Evolutionary conservation across 2,113 vertebrate genomes (phyloP).

Genomic region (Holacanthus passer): DNA sequence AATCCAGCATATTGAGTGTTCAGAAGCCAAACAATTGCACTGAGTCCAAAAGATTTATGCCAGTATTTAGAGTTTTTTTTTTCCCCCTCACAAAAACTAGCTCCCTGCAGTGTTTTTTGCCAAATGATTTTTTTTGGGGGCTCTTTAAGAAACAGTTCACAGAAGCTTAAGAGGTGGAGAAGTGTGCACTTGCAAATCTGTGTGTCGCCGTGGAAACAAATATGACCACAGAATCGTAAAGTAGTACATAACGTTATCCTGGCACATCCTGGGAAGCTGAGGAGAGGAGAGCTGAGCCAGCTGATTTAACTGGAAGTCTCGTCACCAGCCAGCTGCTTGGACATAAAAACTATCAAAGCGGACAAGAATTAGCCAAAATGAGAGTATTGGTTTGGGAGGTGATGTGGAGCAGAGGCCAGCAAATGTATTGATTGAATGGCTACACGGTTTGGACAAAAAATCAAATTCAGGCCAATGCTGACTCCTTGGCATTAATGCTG

Average conservation of each 20-base stretch:
- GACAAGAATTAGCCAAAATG: neutral
- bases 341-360: neutral
- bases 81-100: neutral
- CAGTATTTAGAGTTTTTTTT: neutral
- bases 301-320: neutral
- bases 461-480: neutral
- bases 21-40: neutral
- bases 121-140: neutral
- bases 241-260: neutral
- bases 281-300: neutral
- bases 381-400: neutral
- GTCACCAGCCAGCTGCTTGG: neutral
- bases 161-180: neutral
- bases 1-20: slow-evolving; percentile 22
- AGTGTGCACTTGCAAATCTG: neutral
- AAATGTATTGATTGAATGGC: neutral
- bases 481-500: slow-evolving; percentile 11
- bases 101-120: slow-evolving; percentile 8
- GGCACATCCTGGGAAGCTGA: neutral
- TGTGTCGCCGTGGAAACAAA: neutral
- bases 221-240: neutral
- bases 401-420: neutral
- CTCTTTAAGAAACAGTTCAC: neutral
- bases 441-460: neutral
- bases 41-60: neutral